phyloP scores from a whole-genome alignment of 2,113 vertebrate genomes.

The Machaerirhynchus nigripectus region DNA sequence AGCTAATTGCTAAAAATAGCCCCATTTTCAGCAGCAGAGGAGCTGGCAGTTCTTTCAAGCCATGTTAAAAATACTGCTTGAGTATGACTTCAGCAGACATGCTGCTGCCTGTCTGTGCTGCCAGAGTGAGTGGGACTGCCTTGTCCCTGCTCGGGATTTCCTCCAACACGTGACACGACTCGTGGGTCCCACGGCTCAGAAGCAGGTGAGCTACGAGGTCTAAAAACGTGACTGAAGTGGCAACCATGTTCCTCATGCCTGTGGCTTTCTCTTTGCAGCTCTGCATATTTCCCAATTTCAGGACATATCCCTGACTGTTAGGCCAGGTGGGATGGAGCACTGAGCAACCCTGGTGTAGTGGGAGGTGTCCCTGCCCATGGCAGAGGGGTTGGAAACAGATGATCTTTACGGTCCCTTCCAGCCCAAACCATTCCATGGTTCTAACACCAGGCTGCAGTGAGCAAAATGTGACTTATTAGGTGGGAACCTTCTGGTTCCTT shows the following conservation, averaged over 20 bases:
- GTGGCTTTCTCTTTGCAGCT: not conserved
- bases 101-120: not conserved
- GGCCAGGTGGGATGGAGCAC: not conserved
- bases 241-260: not conserved
- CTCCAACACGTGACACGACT: not conserved
- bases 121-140: not conserved
- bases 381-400: not conserved
- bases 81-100: conserved; percentile 11
- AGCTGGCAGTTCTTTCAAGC: conserved; percentile 23
- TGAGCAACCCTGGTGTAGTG: not conserved
- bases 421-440: not conserved
- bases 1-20: conserved; percentile 34
- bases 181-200: not conserved
- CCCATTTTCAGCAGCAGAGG: conserved; percentile 1
- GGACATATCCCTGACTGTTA: not conserved
- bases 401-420: not conserved
- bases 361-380: not conserved
- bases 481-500: not conserved
- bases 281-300: not conserved
- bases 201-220: not conserved
- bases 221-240: not conserved
- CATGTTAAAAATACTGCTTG: conserved; percentile 21
- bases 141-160: not conserved
- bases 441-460: not conserved
- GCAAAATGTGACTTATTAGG: not conserved